These are phyloP conservation scores for Columba guinea DNA, from an alignment of 2,797 vertebrate genomes.

Conservation along the genomic window DNA sequence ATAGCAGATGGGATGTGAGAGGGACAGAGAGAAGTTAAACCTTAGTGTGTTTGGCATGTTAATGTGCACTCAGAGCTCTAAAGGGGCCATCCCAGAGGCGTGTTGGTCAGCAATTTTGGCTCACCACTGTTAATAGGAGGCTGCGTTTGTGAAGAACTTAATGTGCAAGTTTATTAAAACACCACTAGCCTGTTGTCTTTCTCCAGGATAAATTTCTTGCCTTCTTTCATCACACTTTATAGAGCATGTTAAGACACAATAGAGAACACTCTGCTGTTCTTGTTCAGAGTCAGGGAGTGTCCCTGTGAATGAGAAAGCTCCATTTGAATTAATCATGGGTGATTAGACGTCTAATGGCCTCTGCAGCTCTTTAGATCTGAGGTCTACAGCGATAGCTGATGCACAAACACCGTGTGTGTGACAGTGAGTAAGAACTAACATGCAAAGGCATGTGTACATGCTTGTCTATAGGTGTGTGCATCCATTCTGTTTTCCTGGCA, in stretches of 20 bases:
- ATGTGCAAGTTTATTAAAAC: conserved; percentile 34
- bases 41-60: background rate
- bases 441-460: background rate
- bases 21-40: background rate
- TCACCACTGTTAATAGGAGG: background rate
- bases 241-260: conserved; percentile 31
- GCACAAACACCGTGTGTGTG: background rate
- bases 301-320: conserved; percentile 40
- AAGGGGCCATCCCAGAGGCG: background rate
- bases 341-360: conserved; percentile 42
- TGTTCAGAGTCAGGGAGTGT: conserved; percentile 28
- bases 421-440: background rate
- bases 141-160: background rate
- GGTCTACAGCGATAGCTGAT: background rate
- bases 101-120: background rate
- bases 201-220: conserved; percentile 7
- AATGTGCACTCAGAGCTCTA: background rate
- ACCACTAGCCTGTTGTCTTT: background rate
- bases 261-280: background rate
- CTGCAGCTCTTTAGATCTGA: background rate
- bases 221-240: conserved; percentile 40
- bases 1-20: background rate
- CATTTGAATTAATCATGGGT: conserved; percentile 39
- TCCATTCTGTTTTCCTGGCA: background rate
- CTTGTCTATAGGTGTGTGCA: background rate